Percentiles rank a stretch among this genome's conserved stretches.
These are phyloP conservation scores for Cylas formicarius DNA, from an alignment of 1,140 invertebrate species.

Conservation along the genomic window DNA sequence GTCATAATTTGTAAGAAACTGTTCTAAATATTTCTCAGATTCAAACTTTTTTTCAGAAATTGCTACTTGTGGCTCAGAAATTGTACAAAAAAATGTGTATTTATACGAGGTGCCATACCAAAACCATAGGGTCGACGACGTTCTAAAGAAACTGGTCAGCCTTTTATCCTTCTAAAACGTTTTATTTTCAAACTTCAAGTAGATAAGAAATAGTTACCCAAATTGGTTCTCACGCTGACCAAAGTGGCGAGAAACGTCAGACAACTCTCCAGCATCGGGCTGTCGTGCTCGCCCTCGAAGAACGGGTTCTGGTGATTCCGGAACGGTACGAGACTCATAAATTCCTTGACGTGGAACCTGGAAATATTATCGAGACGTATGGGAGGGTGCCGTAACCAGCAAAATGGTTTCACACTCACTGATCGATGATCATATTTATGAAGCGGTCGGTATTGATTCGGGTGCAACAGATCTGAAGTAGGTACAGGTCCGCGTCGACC, in stretches of 20 bases:
- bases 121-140: no score
- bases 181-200: no score
- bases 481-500: slow-evolving; percentile 93
- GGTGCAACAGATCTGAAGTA: slow-evolving; percentile 87
- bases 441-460: slow-evolving; percentile 80
- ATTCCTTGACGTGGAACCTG: slow-evolving; percentile 77
- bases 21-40: no score
- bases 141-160: no score
- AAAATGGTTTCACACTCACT: slow-evolving; percentile 51
- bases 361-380: no score
- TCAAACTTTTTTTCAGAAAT: no score
- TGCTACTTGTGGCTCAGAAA: no score
- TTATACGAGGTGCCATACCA: no score
- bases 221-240: slow-evolving; percentile 82
- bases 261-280: slow-evolving; percentile 86
- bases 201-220: slow-evolving; percentile 69
- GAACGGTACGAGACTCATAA: slow-evolving; percentile 71
- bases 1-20: no score
- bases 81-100: no score
- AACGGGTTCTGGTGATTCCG: slow-evolving; percentile 53
- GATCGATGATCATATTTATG: slow-evolving; percentile 78
- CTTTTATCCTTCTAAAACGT: no score
- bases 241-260: slow-evolving; percentile 85
- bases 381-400: no score
- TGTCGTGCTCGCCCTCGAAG: slow-evolving; percentile 69